Base-by-base conservation (phyloP, 2,888 invertebrate genomes). In the Eilema caniola region DNA sequence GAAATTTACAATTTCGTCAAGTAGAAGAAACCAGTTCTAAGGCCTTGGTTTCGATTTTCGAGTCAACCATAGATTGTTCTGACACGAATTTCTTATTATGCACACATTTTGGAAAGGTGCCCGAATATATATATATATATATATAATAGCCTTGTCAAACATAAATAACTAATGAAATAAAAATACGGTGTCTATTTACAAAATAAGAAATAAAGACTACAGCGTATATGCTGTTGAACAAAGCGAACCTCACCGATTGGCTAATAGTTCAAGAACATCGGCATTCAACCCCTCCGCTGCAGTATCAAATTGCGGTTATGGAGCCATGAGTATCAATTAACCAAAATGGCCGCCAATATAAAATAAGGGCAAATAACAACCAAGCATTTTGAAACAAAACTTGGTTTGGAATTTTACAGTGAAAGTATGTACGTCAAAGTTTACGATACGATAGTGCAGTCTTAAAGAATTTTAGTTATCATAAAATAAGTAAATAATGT, bases 311-410 rank as follows among this genome's bases (percentile, higher is more conserved):
- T 89, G 82, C 89, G 82, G 89, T 87, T 82, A 89, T 87, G 84
- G 89, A 89, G 86, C 86, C 82, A n/a, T 67, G 80, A 79, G 87
- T 89, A 88, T 89, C 89, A 86, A 79, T 89, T 85, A 89, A 86
- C 87, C 83, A 89, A 89, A 87, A 89, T 89, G 89, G 89, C 89
- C 86, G 88, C 80, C 80, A 71, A 67, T 64, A 62, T 73, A 66
- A 74, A 77, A 69, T 72, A 59, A 47, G 69, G 63, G 57, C 61
- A 65, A 73, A 71, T 60, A 72, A 63, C 62, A 60, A 65, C 37
- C 61, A 64, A 66, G 10, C 28, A 14, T n/a, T 56, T 8, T 64
- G 0, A 53, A 65, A 65, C 31, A n/a, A 28, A 64, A 3, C 12
- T 56, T 53, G 25, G 16, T 33, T 23, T 0, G 56, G 14, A 31